Evolutionary conservation across 2,888 invertebrate genomes (phyloP), one percentile per base, ranked within the genome.

Genomic region (Lacanobia oleracea): DNA sequence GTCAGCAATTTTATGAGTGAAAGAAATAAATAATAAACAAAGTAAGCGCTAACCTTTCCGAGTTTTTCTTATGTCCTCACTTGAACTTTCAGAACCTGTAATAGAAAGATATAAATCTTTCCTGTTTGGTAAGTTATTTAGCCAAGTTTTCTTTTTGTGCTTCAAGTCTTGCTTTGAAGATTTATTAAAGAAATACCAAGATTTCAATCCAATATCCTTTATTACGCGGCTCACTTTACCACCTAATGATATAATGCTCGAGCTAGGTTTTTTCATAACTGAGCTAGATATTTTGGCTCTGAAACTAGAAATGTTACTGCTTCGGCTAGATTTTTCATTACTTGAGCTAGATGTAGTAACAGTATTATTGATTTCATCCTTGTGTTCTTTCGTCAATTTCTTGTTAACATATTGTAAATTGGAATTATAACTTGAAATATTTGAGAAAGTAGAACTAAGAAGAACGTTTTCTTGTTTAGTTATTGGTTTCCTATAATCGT

Each of bases 111-210:
- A 27, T 18, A 48, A n/a, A 60, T 78, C 45, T 77, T 61, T 60
- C 1, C 8, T 53, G 21, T 66, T 40, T 5, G 50, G 16, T 16
- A 21, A 27, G 16, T 23, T 57, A 5, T n/a, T 62, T 9, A 0
- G 4, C n/a, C 0, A 12, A 12, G 18, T 16, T 16, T 40, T 51
- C 12, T 0, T 56, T 2, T 40, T 23, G 12, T 0, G 48, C 0
- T 68, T 45, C 18, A 37, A 4, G 9, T 33, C 9, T 77, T 43
- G 27, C 14, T 16, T n/a, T 23, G 67, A 53, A 54, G 27, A n/a
- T 23, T 83, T 79, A 18, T 57, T 61, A 12, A 78, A 59, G 43
- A 60, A 62, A 50, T n/a, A 18, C 79, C 51, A 67, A 14, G 48
- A 67, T 57, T 73, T 72, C 1, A 43, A 53, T 59, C 74, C 64